These are phyloP conservation scores for Melikaiella ostensackeni DNA, from an alignment of 2,888 invertebrate species.

Conservation along the genomic window DNA sequence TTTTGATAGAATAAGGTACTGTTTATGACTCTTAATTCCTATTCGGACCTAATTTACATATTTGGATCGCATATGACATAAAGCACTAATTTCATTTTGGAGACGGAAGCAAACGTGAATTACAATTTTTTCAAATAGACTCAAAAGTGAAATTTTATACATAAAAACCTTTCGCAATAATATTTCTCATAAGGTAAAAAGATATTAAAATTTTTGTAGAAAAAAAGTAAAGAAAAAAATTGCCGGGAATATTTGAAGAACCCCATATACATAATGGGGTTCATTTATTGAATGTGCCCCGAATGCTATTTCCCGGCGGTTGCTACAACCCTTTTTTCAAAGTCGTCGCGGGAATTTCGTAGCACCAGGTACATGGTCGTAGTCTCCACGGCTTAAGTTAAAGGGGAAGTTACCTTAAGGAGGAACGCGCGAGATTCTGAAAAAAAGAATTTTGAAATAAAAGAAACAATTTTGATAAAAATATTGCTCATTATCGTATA, in stretches of 20 bases:
- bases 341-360: background rate
- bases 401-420: background rate
- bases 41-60: no score
- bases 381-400: background rate
- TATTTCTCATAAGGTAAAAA: background rate
- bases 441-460: background rate
- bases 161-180: background rate
- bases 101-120: no score
- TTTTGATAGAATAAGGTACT: no score
- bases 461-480: background rate
- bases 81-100: no score
- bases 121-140: no score
- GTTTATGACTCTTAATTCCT: no score
- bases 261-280: background rate
- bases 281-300: background rate
- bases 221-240: background rate
- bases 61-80: no score
- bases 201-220: background rate
- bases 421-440: background rate
- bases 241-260: background rate
- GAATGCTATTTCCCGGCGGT: background rate
- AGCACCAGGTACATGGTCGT: no score
- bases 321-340: constrained; percentile 1
- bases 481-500: no score
- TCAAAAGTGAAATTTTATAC: no score